Conservation (phyloP, 2,113 vertebrate species). For the Corythaixoides concolor region DNA sequence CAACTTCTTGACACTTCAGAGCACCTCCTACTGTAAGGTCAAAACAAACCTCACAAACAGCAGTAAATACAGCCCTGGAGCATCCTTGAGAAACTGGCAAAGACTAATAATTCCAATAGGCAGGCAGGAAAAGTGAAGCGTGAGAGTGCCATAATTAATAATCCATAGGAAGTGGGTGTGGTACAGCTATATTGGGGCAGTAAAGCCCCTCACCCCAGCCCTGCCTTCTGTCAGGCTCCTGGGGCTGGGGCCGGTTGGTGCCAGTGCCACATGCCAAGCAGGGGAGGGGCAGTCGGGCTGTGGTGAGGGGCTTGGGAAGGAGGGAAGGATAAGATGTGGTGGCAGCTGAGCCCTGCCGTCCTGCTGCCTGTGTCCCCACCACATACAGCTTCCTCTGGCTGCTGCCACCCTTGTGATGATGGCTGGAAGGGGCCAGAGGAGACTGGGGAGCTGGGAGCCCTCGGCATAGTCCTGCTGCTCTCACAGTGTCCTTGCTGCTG, state of each 20-base stretch:
- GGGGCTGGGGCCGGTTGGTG: neutral
- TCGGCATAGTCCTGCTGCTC: accelerated
- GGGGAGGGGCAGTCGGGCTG: neutral
- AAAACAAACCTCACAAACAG: neutral
- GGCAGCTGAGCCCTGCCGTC: neutral
- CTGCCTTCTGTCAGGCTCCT: neutral
- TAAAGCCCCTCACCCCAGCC: neutral
- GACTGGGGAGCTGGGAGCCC: neutral
- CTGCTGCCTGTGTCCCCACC: neutral
- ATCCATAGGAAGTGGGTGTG: accelerated
- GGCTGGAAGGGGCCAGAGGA: neutral
- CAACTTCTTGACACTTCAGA: neutral
- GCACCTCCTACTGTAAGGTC: neutral
- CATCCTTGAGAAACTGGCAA: neutral
- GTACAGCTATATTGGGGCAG: neutral
- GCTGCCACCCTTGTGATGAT: neutral
- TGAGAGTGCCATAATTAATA: neutral
- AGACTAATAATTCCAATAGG: neutral
- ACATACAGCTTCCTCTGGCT: neutral
- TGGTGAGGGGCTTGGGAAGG: accelerated
- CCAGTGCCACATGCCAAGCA: neutral
- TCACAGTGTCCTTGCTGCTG: neutral
- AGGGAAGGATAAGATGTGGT: neutral
- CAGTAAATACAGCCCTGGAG: neutral
- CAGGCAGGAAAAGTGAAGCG: neutral